phyloP scores from a whole-genome alignment of 2,888 invertebrate genomes.

The Tenthredo amoena region DNA sequence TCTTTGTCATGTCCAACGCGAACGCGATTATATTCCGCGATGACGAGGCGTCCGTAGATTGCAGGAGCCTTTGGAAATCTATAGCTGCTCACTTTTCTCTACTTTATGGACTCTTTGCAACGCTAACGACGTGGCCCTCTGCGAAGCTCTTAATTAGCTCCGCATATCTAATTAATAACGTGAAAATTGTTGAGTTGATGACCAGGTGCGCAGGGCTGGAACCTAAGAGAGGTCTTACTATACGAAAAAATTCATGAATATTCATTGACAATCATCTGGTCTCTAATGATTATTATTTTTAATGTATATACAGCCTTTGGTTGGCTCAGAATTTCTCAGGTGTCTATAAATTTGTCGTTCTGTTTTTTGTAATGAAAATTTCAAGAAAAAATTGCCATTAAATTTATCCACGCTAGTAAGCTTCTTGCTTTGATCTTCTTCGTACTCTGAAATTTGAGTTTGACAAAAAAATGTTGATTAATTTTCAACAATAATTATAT shows the following conservation, averaged over 20 bases:
- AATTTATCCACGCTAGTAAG: background rate
- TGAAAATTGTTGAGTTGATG: constrained; percentile 25
- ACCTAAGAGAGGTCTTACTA: background rate
- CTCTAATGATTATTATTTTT: background rate
- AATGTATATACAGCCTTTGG: background rate
- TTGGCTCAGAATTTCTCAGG: background rate
- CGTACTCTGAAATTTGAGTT: background rate
- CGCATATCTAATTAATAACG: constrained; percentile 29
- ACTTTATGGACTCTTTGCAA: constrained; percentile 10
- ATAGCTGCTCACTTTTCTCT: background rate
- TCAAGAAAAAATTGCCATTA: background rate
- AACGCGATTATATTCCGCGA: background rate
- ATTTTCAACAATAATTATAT: constrained; percentile 21
- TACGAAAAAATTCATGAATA: background rate
- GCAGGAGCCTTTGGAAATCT: background rate
- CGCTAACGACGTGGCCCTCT: constrained; percentile 24
- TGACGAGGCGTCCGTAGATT: background rate
- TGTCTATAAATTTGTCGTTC: background rate
- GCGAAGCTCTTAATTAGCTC: constrained; percentile 39
- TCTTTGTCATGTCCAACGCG: constrained; percentile 17
- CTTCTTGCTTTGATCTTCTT: background rate
- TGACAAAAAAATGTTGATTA: constrained; percentile 3
- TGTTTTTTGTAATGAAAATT: background rate
- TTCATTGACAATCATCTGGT: background rate
- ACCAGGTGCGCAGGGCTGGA: background rate